Conservation (phyloP, 2,113 vertebrate genomes). For the Turnix velox region DNA sequence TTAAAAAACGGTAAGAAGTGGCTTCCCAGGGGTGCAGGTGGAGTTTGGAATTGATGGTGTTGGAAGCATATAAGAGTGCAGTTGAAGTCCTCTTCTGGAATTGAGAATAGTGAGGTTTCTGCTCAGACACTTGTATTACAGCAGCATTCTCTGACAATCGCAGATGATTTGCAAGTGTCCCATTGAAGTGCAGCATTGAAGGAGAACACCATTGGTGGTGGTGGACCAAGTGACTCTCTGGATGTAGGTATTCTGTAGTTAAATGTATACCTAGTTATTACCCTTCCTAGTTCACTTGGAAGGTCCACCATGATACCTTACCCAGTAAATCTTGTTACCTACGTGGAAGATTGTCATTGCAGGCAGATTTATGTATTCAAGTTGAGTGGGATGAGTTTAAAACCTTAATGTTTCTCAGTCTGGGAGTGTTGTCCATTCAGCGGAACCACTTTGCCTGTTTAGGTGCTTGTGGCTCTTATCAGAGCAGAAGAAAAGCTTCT, state of each 20-base stretch:
- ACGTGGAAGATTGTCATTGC: background rate
- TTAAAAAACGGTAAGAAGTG: constrained; percentile 80
- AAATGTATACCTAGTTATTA: background rate
- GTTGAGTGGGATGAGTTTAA: background rate
- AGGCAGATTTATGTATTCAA: background rate
- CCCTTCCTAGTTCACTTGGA: background rate
- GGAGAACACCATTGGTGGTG: background rate
- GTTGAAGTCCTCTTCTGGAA: background rate
- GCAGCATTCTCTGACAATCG: background rate
- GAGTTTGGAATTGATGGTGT: background rate
- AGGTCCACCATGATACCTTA: background rate
- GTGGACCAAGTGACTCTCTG: background rate
- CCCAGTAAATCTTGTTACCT: background rate
- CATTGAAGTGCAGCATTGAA: too few species aligned
- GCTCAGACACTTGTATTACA: background rate
- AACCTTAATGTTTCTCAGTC: background rate
- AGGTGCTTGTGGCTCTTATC: background rate
- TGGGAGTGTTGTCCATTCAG: background rate
- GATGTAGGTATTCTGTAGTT: background rate
- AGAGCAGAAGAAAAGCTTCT: background rate
- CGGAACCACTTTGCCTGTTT: background rate
- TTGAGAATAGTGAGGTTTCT: background rate
- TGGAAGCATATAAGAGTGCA: background rate
- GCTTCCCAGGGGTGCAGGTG: background rate
- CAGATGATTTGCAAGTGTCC: background rate